These are phyloP conservation scores for Paracentrotus lividus DNA, from an alignment of 53 echinoderm and acorn worm genomes.

Conservation along the genomic window DNA sequence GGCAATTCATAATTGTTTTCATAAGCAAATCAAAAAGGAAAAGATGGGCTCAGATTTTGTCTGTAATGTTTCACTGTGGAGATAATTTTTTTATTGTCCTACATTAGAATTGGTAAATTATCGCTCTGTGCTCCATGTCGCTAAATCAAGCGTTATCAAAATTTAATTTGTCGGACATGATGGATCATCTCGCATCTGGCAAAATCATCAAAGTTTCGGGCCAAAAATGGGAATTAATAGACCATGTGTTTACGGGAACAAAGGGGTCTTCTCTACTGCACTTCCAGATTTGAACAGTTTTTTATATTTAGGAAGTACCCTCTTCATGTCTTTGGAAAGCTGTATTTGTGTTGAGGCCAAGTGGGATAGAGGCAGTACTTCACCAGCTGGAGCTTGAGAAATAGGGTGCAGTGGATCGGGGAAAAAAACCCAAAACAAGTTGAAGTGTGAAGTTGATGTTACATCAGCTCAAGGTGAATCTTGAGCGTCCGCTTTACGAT, in stretches of 20 bases:
- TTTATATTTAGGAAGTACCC: conserved; percentile 18
- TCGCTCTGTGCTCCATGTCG: background rate
- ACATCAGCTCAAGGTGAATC: too few species aligned
- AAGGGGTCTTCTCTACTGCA: conserved; percentile 25
- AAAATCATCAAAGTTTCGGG: conserved; percentile 45
- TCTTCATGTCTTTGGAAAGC: background rate
- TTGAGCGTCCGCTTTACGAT: too few species aligned
- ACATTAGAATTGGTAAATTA: background rate
- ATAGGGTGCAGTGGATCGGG: too few species aligned
- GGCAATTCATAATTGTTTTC: too few species aligned
- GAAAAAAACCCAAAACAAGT: too few species aligned
- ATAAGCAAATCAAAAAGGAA: too few species aligned
- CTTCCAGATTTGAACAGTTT: background rate
- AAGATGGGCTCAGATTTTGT: background rate
- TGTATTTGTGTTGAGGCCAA: conserved; percentile 19
- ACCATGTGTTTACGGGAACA: conserved; percentile 7
- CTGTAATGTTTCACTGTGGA: background rate
- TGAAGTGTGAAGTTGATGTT: too few species aligned
- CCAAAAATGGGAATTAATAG: conserved; percentile 29
- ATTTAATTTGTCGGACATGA: conserved; percentile 58
- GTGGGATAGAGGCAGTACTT: too few species aligned
- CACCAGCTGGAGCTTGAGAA: too few species aligned
- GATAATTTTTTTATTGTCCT: background rate
- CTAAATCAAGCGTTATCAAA: conserved; percentile 37
- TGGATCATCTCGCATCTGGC: conserved; percentile 46